Conservation (phyloP, 35 echinoderm and acorn worm genomes). For the Diadema setosum region DNA sequence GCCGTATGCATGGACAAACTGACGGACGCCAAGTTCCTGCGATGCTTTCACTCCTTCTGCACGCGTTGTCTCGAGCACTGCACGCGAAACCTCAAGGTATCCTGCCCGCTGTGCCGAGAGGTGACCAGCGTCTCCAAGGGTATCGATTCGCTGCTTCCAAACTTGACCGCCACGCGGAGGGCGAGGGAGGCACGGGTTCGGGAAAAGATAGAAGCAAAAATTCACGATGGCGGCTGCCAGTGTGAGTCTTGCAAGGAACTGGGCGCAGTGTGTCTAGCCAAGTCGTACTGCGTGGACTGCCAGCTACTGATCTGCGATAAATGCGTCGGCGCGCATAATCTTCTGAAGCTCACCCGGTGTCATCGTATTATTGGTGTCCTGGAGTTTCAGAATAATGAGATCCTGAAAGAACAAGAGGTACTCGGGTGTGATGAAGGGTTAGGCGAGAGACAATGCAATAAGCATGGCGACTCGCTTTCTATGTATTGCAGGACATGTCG, state of each 20-base stretch:
- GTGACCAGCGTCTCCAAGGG: neutral
- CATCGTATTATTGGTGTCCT: neutral
- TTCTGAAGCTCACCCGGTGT: neutral
- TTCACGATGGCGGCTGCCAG: slow-evolving; percentile 5
- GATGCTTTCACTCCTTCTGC: slow-evolving; percentile 4
- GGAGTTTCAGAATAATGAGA: neutral
- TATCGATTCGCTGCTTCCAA: neutral
- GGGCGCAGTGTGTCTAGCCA: neutral
- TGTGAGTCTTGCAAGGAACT: slow-evolving; percentile 14
- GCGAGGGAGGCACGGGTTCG: neutral
- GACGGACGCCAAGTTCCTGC: neutral
- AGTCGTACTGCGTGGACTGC: slow-evolving; percentile 7
- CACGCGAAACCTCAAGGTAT: neutral
- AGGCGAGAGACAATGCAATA: neutral
- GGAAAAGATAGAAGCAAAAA: neutral
- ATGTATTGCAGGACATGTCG: neutral
- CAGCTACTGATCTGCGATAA: neutral
- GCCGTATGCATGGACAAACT: slow-evolving; percentile 11
- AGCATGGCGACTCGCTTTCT: neutral
- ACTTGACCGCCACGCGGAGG: neutral
- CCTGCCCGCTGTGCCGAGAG: neutral
- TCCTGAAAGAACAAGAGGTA: too few relatives aligned
- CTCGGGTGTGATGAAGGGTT: neutral
- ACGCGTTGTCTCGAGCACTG: slow-evolving; percentile 2
- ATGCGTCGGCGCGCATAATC: neutral